Base-by-base conservation (phyloP, 2,888 invertebrate species). In the Macrosiphum euphorbiae region DNA sequence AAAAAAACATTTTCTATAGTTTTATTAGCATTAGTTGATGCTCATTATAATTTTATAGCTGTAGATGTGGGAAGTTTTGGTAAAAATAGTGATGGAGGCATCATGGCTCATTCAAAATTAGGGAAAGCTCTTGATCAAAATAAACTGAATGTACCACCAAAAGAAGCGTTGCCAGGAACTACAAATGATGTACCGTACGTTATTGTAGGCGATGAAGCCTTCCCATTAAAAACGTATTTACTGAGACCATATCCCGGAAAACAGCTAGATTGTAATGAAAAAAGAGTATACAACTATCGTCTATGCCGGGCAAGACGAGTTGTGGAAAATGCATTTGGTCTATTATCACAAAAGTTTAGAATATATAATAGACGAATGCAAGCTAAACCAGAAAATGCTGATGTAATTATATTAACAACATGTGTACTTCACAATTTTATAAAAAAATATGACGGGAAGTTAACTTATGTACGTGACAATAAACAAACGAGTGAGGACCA, bases 111-210 rank as follows among this genome's bases (percentile, higher is more conserved):
- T 84, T 84, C 84, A 41, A 84, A 84, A 24, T 84, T 84, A 84
- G 84, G 84, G 24, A 84, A 84, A 84, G 84, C 20, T 24, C 24
- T 84, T 84, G 84, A 84, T 84, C 84, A 84, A 84, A 84, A 84
- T 41, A 84, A 84, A 84, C 84, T 84, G 13, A 24, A 84, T 84
- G 41, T 84, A 84, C 84, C 84, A 84, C 20, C 13, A 84, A 84
- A 84, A 84, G 84, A 84, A 84, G 84, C 84, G 24, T 84, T 84
- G 41, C 24, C 41, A 24, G 44, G 44, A 24, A 84, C 84, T 41
- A 44, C 84, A 41, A 84, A 84, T 84, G 41, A 84, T 24, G 84
- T 84, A 84, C 84, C 44, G 24, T 84, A 84, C 24, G 84, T 84
- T 84, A 24, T 84, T 24, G 28, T 61, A 28, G 61, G 61, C 28